Conservation (phyloP, 1,140 invertebrate genomes). For the Grapholita molesta region DNA sequence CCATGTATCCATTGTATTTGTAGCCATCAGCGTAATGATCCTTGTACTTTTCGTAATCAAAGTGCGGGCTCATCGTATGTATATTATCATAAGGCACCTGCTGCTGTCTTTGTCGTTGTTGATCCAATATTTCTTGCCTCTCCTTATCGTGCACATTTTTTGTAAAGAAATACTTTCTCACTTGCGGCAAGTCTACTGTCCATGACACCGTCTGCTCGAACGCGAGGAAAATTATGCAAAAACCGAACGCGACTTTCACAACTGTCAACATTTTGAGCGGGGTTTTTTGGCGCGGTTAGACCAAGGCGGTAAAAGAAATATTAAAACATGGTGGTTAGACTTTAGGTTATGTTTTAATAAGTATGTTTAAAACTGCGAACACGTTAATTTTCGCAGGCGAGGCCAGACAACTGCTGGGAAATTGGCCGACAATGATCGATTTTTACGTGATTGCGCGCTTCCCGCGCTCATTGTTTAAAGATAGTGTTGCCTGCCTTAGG, state of each 20-base stretch:
- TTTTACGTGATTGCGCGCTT: slow-evolving; percentile 3
- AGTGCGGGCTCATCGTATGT: slow-evolving; percentile 25
- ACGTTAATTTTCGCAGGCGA: neutral
- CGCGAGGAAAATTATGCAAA: neutral
- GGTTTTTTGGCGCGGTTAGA: neutral
- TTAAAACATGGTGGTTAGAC: neutral
- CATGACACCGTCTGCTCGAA: slow-evolving; percentile 38
- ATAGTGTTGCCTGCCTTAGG: neutral
- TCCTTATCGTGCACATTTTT: slow-evolving; percentile 26
- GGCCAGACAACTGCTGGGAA: neutral
- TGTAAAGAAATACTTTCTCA: slow-evolving; percentile 39
- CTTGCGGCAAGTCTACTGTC: slow-evolving; percentile 54
- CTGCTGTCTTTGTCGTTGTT: neutral
- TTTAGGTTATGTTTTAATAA: neutral
- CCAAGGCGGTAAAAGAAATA: neutral
- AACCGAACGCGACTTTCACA: slow-evolving; percentile 3
- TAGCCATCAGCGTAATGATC: slow-evolving; percentile 38
- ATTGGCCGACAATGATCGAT: slow-evolving; percentile 6
- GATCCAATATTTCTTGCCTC: slow-evolving; percentile 15
- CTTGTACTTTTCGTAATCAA: slow-evolving; percentile 10
- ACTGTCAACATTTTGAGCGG: slow-evolving; percentile 5
- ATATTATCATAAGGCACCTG: slow-evolving; percentile 26
- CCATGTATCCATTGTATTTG: slow-evolving; percentile 42
- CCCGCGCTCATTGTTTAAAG: slow-evolving; percentile 2
- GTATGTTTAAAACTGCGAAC: neutral